Evolutionary conservation across 2,797 vertebrate genomes (phyloP), one percentile per base, ranked within the genome.

Genomic region (Crocodylus rhombifer): DNA sequence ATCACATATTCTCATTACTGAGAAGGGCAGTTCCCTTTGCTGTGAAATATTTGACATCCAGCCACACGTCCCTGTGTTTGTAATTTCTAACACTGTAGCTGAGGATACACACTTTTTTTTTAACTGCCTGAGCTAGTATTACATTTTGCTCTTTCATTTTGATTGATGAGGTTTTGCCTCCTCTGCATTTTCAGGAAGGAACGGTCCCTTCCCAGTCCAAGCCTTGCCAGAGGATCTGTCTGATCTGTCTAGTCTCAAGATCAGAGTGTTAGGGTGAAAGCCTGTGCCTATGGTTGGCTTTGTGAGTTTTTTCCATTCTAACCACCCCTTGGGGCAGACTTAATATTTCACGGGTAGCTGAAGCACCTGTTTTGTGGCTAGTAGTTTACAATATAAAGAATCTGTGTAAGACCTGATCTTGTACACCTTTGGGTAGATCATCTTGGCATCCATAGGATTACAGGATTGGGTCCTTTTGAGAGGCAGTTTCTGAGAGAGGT

Each of bases 201-300:
- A 23, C 30, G 30, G 15, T 64, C 17, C 56, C 55, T 69, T 84
- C 30, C 85, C 20, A 36, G n/a, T 87, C 26, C 62, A 36, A 69
- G 11, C 84, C 17, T 91, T 82, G 83, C 87, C 82, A 86, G 84
- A 62, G 91, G 91, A 91, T 69, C 88, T 86, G 88, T 92, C 83
- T 89, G 62, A 90, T 89, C 91, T 77, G 26, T 81, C 93, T 84
- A 86, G 88, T 71, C 79, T 93, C 93, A 91, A 77, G 13, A 88
- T 87, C 28, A 84, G 69, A 63, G 64, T 82, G 33, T 36, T 73
- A 26, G 14, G 14, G 56, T 93, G 64, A 91, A 91, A 95, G 74
- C 77, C 17, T 91, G 69, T 90, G 77, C 85, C 74, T 93, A 65
- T 1, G 5, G 77, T 94, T 81, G 36, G 62, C 74, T 82, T 90